Conservation (phyloP, 2,113 vertebrate genomes). For the Peromyscus maniculatus region DNA sequence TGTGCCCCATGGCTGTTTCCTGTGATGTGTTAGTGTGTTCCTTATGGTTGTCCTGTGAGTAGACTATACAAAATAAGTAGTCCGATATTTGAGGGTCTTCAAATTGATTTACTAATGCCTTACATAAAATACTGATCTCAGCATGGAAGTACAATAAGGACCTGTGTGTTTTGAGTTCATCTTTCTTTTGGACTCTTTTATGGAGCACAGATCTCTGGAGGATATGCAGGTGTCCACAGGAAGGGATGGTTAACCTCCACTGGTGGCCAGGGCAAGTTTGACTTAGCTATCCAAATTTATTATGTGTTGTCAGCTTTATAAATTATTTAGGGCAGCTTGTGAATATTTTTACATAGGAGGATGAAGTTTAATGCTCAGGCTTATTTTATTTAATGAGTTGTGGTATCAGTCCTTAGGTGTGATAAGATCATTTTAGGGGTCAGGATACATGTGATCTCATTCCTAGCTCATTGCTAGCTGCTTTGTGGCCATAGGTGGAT, state of each 20-base stretch:
- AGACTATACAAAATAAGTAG: slow-evolving; percentile 9
- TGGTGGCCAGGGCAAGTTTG: background rate
- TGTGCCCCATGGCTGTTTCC: background rate
- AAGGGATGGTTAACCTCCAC: background rate
- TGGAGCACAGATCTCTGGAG: background rate
- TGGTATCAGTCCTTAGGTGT: background rate
- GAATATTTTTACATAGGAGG: slow-evolving; percentile 58
- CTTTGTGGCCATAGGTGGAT: background rate
- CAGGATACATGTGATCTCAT: background rate
- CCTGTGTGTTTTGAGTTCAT: background rate
- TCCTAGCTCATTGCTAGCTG: background rate
- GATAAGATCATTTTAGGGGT: background rate
- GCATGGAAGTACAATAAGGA: slow-evolving; percentile 23
- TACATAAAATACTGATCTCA: background rate
- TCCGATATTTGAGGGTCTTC: slow-evolving; percentile 1
- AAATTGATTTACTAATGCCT: slow-evolving; percentile 1
- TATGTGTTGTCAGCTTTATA: background rate
- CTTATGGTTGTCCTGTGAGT: background rate
- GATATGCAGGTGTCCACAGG: background rate
- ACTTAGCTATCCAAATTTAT: background rate
- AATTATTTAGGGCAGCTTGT: background rate
- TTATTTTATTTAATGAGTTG: background rate
- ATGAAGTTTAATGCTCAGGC: background rate
- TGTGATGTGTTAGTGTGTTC: background rate
- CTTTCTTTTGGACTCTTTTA: background rate